phyloP scores from a whole-genome alignment of 2,113 vertebrate genomes.

The Rhabdornis inornatus region DNA sequence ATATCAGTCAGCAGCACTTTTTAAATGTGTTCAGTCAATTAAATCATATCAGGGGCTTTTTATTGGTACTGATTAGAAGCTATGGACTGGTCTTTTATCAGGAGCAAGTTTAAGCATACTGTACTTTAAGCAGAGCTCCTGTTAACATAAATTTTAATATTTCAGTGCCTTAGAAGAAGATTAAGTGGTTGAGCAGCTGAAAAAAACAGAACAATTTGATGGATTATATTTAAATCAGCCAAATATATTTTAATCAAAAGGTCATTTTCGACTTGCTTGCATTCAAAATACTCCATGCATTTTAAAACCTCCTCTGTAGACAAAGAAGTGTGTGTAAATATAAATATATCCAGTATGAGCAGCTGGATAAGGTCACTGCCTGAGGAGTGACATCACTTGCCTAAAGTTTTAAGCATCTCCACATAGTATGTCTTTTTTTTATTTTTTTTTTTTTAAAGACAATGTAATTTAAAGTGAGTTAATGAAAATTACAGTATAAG shows the following conservation, averaged over 20 bases:
- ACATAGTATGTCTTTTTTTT: background rate
- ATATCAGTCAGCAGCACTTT: background rate
- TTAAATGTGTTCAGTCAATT: background rate
- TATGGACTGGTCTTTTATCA: background rate
- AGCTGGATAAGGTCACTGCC: background rate
- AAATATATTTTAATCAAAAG: background rate
- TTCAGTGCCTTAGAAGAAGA: background rate
- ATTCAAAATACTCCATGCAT: background rate
- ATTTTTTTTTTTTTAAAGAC: background rate
- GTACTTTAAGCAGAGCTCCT: background rate
- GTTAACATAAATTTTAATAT: background rate
- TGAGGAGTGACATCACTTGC: background rate
- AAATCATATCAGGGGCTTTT: background rate
- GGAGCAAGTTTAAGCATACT: background rate
- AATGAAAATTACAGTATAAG: background rate
- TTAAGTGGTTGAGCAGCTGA: background rate
- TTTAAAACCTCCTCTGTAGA: background rate
- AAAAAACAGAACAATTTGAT: background rate
- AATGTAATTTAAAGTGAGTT: constrained; percentile 2
- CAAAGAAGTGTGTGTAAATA: background rate
- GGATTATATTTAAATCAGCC: background rate
- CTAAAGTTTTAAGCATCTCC: background rate
- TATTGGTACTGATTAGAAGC: background rate
- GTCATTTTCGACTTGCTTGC: background rate
- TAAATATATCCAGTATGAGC: background rate